Percentiles rank a stretch among this genome's conserved stretches.
These are phyloP conservation scores for Pogoniulus pusillus DNA, from an alignment of 2,797 vertebrate genomes.

Conservation along the genomic window DNA sequence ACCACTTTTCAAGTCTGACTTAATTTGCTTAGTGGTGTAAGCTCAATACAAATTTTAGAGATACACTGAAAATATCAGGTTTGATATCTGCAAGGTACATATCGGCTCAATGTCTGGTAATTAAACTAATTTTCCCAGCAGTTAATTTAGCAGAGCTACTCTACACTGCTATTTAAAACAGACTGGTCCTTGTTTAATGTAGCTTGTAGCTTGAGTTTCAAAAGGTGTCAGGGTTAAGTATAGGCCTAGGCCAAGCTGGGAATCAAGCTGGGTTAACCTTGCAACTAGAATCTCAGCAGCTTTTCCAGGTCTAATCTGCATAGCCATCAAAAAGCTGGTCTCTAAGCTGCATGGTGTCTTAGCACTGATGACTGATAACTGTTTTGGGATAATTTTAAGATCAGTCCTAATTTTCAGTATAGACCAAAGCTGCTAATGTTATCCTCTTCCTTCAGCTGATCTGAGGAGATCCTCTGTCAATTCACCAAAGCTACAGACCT, in stretches of 20 bases:
- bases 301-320: background rate
- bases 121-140: background rate
- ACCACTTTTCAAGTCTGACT: background rate
- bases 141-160: background rate
- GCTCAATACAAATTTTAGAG: background rate
- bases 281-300: background rate
- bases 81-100: background rate
- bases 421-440: background rate
- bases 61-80: background rate
- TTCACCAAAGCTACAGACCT: background rate
- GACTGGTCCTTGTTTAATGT: background rate
- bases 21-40: background rate
- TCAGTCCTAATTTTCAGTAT: background rate
- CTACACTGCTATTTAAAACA: background rate
- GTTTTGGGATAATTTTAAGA: background rate
- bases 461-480: background rate
- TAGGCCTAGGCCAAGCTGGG: background rate
- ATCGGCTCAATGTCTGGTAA: background rate
- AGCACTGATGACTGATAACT: background rate
- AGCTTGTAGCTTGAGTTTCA: background rate
- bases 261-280: background rate
- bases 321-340: background rate
- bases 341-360: background rate
- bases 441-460: background rate
- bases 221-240: background rate